phyloP scores from a whole-genome alignment of 2,797 vertebrate genomes.

The Remorina albescens region DNA sequence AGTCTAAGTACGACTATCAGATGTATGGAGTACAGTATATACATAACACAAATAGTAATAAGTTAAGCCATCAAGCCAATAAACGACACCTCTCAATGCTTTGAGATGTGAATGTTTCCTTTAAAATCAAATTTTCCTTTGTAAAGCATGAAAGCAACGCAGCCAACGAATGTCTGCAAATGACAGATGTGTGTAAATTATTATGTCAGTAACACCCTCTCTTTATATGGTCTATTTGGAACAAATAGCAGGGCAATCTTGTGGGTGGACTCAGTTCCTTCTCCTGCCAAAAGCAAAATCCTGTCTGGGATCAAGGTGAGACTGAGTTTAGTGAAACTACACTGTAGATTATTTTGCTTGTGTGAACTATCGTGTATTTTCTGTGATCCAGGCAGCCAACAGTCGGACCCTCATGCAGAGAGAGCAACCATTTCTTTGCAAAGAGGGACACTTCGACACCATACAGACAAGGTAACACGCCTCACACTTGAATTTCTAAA shows the following conservation, averaged over 20 bases:
- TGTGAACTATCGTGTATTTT: constrained; percentile 5
- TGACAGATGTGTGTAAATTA: not conserved
- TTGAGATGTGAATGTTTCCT: too few species aligned
- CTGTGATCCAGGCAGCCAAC: constrained; percentile 29
- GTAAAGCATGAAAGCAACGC: too few species aligned
- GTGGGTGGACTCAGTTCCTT: constrained; percentile 83
- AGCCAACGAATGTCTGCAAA: too few species aligned
- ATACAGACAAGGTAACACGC: constrained; percentile 52
- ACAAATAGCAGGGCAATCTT: constrained; percentile 65
- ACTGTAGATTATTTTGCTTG: not conserved
- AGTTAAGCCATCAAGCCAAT: too few species aligned
- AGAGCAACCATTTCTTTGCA: constrained; percentile 65
- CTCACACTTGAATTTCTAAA: not conserved
- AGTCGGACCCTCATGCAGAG: constrained; percentile 34
- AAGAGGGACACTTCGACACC: constrained; percentile 60
- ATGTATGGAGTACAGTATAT: not conserved
- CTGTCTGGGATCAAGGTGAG: constrained; percentile 79
- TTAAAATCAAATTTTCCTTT: too few species aligned
- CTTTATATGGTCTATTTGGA: not conserved
- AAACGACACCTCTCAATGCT: too few species aligned
- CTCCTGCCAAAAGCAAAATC: constrained; percentile 83
- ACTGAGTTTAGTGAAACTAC: not conserved
- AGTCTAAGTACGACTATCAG: not conserved
- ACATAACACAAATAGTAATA: not conserved
- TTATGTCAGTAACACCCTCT: not conserved